A percentile compares a stretch with the other conserved stretches of the same genome.
Conservation (phyloP, 2,113 vertebrate species). For the Otolemur garnettii region DNA sequence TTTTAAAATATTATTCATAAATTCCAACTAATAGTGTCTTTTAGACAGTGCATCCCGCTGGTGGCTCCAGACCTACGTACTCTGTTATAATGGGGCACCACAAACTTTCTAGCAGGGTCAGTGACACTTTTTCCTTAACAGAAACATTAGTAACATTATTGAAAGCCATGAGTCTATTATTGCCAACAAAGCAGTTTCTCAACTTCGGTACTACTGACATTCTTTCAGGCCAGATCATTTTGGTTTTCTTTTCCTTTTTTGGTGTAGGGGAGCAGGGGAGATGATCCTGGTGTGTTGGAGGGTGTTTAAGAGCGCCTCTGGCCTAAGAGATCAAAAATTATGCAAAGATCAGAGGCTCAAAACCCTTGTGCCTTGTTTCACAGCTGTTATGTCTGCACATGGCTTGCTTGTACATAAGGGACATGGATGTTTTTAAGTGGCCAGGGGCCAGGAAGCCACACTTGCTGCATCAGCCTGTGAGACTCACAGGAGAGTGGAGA, state of each 20-base stretch:
- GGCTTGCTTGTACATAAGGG: accelerated
- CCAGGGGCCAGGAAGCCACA: neutral
- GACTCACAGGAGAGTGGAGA: accelerated
- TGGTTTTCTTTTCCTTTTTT: accelerated
- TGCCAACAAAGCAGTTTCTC: neutral
- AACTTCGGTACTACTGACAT: neutral
- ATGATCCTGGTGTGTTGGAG: accelerated
- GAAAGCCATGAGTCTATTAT: accelerated
- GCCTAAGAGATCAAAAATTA: neutral
- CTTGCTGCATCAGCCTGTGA: accelerated
- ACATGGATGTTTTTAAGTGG: accelerated
- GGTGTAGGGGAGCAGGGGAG: neutral
- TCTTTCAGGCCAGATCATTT: accelerated
- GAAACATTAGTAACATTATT: neutral
- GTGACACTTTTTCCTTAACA: neutral
- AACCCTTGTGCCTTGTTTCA: accelerated
- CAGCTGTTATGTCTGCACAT: accelerated
- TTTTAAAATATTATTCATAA: neutral
- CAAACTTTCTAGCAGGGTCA: neutral
- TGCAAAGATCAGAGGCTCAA: no score
- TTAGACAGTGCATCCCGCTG: neutral
- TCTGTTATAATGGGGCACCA: neutral
- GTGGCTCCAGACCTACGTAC: no score
- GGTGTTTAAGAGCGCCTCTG: accelerated
- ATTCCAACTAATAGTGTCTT: neutral